Evolutionary conservation across 1,140 invertebrate genomes (phyloP).

Genomic region (Hyposmocoma kahamanoa): DNA sequence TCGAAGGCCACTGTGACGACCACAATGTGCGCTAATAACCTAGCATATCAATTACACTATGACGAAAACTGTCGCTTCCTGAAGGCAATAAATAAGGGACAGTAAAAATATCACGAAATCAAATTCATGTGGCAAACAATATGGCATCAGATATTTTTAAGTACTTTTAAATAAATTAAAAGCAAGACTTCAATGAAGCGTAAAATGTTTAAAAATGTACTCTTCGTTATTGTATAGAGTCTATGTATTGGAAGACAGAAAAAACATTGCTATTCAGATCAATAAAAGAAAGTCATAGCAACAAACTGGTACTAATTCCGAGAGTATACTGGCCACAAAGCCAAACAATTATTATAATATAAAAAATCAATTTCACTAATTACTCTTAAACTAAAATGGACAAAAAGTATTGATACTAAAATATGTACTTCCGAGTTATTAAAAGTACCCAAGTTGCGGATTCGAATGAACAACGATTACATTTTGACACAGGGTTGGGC

Average conservation of each 20-base stretch:
- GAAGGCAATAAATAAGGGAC: constrained; percentile 53
- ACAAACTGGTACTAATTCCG: constrained; percentile 41
- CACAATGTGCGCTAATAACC: constrained; percentile 63
- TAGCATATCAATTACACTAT: constrained; percentile 54
- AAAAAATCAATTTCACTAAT: constrained; percentile 58
- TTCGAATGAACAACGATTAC: constrained; percentile 41
- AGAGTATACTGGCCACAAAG: constrained; percentile 51
- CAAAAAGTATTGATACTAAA: constrained; percentile 50
- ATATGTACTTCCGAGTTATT: constrained; percentile 60
- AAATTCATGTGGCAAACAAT: constrained; percentile 70
- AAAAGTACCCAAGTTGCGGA: constrained; percentile 47
- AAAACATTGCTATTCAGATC: constrained; percentile 67
- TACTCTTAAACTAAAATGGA: constrained; percentile 57
- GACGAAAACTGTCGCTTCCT: constrained; percentile 11
- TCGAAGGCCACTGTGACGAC: constrained; percentile 61
- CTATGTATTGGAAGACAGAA: constrained; percentile 67
- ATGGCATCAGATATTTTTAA: constrained; percentile 72
- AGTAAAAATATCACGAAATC: constrained; percentile 65
- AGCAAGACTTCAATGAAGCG: constrained; percentile 28
- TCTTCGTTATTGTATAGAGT: constrained; percentile 25
- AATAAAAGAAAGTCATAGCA: constrained; percentile 41
- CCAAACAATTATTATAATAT: constrained; percentile 46
- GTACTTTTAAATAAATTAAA: constrained; percentile 57
- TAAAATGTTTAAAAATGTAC: constrained; percentile 17
- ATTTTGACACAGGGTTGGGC: constrained; percentile 50